Percentiles rank a stretch among this genome's conserved stretches.
These are phyloP conservation scores for Pseudochromis fuscus DNA, from an alignment of 2,797 vertebrate genomes.

Conservation along the genomic window DNA sequence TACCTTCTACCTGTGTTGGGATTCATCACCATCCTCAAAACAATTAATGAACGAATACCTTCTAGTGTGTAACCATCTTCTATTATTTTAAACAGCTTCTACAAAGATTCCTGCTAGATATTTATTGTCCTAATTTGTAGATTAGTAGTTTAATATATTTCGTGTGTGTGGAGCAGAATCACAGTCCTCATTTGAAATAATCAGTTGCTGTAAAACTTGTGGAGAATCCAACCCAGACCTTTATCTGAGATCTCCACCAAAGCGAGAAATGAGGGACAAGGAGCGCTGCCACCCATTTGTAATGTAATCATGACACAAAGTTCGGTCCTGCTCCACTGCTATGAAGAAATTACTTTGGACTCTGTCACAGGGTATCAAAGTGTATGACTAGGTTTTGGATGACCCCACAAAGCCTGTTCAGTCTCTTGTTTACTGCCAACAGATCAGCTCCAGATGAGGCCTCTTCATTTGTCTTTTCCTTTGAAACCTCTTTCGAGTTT, in stretches of 20 bases:
- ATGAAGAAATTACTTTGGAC: slow-evolving; percentile 22
- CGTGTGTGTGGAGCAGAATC: not conserved
- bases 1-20: not conserved
- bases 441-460: slow-evolving; percentile 5
- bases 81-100: not conserved
- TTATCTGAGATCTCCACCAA: slow-evolving; percentile 11
- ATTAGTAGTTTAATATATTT: not conserved
- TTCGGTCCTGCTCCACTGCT: slow-evolving; percentile 23
- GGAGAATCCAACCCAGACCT: slow-evolving; percentile 6
- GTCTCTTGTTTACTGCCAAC: slow-evolving; percentile 11
- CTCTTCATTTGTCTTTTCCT: not conserved
- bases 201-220: not conserved
- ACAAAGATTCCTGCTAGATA: not conserved
- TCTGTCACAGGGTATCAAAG: not conserved
- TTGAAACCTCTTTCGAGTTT: not conserved
- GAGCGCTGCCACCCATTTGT: slow-evolving; percentile 9
- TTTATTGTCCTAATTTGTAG: not conserved
- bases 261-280: slow-evolving; percentile 25
- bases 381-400: slow-evolving; percentile 11
- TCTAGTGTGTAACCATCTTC: not conserved
- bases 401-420: not conserved
- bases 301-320: slow-evolving; percentile 30
- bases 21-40: slow-evolving; percentile 6
- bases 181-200: not conserved
- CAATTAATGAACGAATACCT: not conserved